phyloP scores from a whole-genome alignment of 2,113 vertebrate genomes.

The Leptocoma aspasia region DNA sequence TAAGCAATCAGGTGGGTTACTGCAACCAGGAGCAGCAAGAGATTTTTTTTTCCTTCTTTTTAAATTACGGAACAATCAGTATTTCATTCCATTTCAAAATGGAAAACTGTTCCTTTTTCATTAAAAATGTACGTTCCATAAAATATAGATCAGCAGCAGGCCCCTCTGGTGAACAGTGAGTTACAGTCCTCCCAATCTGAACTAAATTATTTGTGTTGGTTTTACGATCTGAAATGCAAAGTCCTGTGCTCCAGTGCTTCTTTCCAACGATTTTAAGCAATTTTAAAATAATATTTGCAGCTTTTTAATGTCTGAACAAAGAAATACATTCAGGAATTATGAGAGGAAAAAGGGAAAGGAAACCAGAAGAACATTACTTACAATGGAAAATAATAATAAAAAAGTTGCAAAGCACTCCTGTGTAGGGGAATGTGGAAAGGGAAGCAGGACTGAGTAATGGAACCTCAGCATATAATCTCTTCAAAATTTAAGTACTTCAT shows the following conservation, averaged over 20 bases:
- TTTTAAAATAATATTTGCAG: conserved; percentile 24
- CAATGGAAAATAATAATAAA: conserved; percentile 43
- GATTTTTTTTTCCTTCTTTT: neutral
- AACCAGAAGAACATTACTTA: neutral
- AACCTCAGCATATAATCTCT: neutral
- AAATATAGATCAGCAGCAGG: conserved; percentile 69
- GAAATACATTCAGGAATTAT: neutral
- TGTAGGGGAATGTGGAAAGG: neutral
- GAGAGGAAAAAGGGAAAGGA: conserved; percentile 10
- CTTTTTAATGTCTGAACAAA: conserved; percentile 16
- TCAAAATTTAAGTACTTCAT: neutral
- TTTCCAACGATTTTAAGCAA: conserved; percentile 47
- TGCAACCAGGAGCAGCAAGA: neutral
- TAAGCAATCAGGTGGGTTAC: neutral
- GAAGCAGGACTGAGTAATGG: neutral
- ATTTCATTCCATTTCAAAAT: conserved; percentile 62
- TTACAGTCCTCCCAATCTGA: conserved; percentile 51
- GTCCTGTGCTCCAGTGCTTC: neutral
- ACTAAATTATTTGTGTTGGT: conserved; percentile 71
- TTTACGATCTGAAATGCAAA: conserved; percentile 67
- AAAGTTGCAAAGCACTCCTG: neutral
- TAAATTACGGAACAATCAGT: conserved; percentile 37
- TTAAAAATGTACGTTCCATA: conserved; percentile 70
- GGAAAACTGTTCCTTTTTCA: conserved; percentile 54
- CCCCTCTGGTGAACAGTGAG: conserved; percentile 52